Evolutionary conservation across 2,888 invertebrate species (phyloP), one percentile per base, ranked within the genome.

Genomic region (Chrysomela aeneicollis): DNA sequence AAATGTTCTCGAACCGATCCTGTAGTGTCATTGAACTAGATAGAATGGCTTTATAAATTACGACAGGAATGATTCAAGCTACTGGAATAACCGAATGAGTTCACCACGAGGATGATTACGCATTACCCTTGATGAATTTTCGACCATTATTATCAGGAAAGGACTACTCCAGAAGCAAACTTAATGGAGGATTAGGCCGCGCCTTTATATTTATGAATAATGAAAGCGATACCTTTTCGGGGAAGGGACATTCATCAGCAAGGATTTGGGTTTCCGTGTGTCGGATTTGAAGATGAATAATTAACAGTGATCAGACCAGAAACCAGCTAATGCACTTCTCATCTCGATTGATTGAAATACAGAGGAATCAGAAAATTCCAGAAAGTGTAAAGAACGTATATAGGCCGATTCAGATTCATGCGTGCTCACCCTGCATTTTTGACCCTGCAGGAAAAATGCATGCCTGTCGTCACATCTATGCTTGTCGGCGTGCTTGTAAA

Each of bases 31-130:
- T 72, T 78, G 78, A 78, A 79, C 78, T 78, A 78, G 77, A 77
- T 76, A 75, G 74, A 77, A 77, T 75, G 74, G 74, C 73, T 73
- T 73, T 76, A 78, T 79, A 78, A 79, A 79, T 79, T 76, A 78
- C 73, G 63, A 72, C 70, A 71, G 72, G 69, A 74, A 77, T 76
- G 76, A 76, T 77, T 77, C 77, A 77, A 78, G 76, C 76, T 73
- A 68, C 75, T 76, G 77, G 77, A 78, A 78, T 79, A 78, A 77
- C 78, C 77, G 77, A 79, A 79, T 79, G 78, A 78, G 78, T 74
- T 74, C 75, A 78, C 78, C 79, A 68, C 79, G 75, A 77, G 76
- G 79, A 78, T 78, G 79, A 79, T 79, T 79, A 77, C 76, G 76
- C 77, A 76, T 77, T 78, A 77, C 76, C 74, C 76, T 77, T 58